phyloP scores from a whole-genome alignment of 2,113 vertebrate genomes.

The Pelodiscus sinensis region DNA sequence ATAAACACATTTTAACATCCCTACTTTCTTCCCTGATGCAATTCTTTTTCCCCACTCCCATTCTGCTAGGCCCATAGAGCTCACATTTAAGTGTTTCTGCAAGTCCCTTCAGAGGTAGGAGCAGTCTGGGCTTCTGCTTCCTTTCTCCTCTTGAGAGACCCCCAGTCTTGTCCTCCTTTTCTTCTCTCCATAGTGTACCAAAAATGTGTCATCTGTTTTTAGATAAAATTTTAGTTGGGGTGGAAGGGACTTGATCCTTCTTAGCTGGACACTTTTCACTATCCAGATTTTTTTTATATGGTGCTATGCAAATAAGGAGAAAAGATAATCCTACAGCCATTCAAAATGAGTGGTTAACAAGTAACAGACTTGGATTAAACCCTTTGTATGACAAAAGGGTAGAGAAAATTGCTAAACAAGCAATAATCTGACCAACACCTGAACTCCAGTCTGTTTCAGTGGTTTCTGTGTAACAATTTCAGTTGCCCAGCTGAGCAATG shows the following conservation, averaged over 20 bases:
- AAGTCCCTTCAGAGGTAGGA: fast-evolving
- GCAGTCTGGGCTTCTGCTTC: neutral
- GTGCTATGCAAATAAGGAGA: conserved; percentile 43
- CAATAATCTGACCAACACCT: conserved; percentile 36
- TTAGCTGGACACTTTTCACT: conserved; percentile 35
- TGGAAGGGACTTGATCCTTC: conserved; percentile 31
- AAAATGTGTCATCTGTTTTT: neutral
- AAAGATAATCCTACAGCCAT: conserved; percentile 2
- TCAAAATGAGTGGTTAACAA: conserved; percentile 56
- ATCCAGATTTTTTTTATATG: neutral
- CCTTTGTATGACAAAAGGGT: conserved; percentile 51
- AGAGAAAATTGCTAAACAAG: conserved; percentile 54
- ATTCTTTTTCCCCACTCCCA: fast-evolving
- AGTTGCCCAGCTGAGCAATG: neutral
- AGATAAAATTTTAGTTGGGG: conserved; percentile 47
- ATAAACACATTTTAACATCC: too few species aligned
- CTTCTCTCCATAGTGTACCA: neutral
- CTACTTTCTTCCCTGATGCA: neutral
- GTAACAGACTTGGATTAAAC: conserved; percentile 55
- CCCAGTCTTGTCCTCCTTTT: neutral
- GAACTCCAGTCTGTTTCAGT: conserved; percentile 5
- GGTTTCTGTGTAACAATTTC: conserved; percentile 26
- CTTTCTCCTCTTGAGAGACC: neutral
- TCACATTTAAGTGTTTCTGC: neutral
- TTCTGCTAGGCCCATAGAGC: neutral